Percentiles rank a stretch among this genome's conserved stretches.
Conservation (phyloP, 2,888 invertebrate species). For the Siphlonurus alternatus region DNA sequence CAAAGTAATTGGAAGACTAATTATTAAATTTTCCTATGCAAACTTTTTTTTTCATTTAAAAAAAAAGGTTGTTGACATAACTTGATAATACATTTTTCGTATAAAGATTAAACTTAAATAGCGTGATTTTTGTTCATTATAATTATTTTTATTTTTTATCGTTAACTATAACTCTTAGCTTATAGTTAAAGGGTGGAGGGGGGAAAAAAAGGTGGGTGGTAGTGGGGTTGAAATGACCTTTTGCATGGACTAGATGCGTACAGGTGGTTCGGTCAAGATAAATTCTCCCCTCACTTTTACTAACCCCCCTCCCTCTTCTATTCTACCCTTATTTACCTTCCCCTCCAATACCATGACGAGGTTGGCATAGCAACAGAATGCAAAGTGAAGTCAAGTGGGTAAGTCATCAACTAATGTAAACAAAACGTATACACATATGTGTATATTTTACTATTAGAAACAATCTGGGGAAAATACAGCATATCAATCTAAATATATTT, state of each 20-base stretch:
- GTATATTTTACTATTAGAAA: too few relatives aligned
- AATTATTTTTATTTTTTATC: background rate
- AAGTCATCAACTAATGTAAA: background rate
- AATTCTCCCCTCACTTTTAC: background rate
- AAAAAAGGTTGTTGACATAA: background rate
- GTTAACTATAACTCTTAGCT: background rate
- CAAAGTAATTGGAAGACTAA: background rate
- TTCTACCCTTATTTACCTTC: background rate
- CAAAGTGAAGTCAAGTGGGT: background rate
- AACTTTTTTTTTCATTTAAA: background rate
- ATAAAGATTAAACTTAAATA: background rate
- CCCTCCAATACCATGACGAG: background rate
- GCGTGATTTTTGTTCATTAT: background rate
- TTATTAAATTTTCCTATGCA: background rate
- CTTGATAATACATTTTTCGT: background rate
- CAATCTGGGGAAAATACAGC: too few relatives aligned
- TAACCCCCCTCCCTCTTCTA: too few relatives aligned
- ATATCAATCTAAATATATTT: too few relatives aligned
- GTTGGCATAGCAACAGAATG: background rate
- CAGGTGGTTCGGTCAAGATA: background rate
- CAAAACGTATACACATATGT: background rate
- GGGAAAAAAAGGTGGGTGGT: background rate
- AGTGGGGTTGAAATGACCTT: background rate
- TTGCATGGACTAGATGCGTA: background rate
- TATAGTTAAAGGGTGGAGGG: background rate